Conservation (phyloP, 1,140 invertebrate species). For the Laupala kohalensis region DNA sequence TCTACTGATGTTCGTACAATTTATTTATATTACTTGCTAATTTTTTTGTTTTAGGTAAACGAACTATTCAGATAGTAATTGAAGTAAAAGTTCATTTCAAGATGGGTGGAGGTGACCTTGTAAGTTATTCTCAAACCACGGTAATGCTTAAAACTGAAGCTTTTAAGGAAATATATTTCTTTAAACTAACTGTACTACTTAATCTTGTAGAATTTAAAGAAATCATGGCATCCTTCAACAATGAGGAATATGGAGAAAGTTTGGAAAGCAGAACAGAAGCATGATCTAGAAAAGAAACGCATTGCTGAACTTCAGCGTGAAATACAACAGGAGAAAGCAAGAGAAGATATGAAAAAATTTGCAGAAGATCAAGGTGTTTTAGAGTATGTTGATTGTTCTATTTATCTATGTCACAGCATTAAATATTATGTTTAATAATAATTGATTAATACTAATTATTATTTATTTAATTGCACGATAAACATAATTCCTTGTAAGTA, state of each 20-base stretch:
- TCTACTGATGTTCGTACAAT: background rate
- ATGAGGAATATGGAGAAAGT: constrained; percentile 64
- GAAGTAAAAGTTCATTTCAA: background rate
- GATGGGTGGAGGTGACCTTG: background rate
- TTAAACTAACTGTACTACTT: background rate
- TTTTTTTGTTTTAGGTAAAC: background rate
- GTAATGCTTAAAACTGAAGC: background rate
- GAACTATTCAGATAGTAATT: no score
- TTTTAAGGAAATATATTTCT: background rate
- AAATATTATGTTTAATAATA: background rate
- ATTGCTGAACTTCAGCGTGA: constrained; percentile 53
- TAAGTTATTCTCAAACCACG: no score
- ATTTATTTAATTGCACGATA: background rate
- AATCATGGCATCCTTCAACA: constrained; percentile 67
- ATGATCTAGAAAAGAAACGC: constrained; percentile 49
- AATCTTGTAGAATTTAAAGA: constrained; percentile 52
- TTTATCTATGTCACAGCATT: no score
- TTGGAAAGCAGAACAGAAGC: constrained; percentile 63
- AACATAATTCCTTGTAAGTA: no score
- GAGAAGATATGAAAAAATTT: constrained; percentile 47
- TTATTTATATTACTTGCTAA: background rate
- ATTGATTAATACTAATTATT: background rate
- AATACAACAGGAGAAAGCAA: constrained; percentile 48
- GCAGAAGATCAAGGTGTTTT: constrained; percentile 41
- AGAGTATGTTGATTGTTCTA: constrained; percentile 17